phyloP scores from a whole-genome alignment of 2,888 invertebrate genomes.

The Philonicus albiceps region DNA sequence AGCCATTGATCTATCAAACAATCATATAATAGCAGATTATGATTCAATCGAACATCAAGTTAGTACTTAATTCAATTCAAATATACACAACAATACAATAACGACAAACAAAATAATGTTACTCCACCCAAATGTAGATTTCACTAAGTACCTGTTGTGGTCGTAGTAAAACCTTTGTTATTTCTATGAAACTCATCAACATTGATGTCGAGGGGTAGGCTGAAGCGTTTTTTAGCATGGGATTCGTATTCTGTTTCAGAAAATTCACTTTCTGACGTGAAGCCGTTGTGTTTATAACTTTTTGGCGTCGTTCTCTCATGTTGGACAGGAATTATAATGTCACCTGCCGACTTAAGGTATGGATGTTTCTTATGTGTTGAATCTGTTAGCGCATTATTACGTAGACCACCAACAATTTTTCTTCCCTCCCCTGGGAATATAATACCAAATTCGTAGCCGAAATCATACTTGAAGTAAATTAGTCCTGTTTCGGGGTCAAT shows the following conservation, averaged over 20 bases:
- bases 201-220: constrained; percentile 61
- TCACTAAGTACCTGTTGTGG: constrained; percentile 48
- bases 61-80: not conserved
- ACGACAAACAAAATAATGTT: not conserved
- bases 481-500: constrained; percentile 79
- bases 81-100: not conserved
- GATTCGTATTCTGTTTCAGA: constrained; percentile 67
- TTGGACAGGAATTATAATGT: constrained; percentile 73
- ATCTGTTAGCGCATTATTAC: constrained; percentile 44
- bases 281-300: constrained; percentile 42
- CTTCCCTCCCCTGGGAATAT: constrained; percentile 74
- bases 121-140: not conserved
- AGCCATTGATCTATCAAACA: not conserved
- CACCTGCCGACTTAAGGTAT: constrained; percentile 66
- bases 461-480: constrained; percentile 83
- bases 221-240: constrained; percentile 61
- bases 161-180: constrained; percentile 51
- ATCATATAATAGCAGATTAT: not conserved
- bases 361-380: constrained; percentile 43
- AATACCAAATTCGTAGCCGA: constrained; percentile 80
- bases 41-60: not conserved
- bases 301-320: constrained; percentile 67
- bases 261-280: constrained; percentile 70
- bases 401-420: constrained; percentile 60
- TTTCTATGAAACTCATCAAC: constrained; percentile 61